Evolutionary conservation across 1,140 invertebrate species (phyloP).

Genomic region (Oscheius sp.): DNA sequence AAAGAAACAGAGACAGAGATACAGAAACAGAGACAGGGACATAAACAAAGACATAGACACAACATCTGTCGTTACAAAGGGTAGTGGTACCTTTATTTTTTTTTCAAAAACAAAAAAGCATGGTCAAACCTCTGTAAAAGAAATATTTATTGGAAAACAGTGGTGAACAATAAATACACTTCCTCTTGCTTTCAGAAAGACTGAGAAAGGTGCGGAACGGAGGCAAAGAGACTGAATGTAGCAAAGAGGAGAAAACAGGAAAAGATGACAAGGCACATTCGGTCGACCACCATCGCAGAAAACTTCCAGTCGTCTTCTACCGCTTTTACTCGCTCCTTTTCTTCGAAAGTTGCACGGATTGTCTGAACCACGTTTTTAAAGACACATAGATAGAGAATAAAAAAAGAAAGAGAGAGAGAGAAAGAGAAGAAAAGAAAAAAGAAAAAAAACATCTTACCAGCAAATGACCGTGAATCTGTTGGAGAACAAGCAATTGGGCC

Average conservation of each 20-base stretch:
- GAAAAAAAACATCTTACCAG: no score
- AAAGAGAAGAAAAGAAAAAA: no score
- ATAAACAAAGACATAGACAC: no score
- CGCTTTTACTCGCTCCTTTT: conserved; percentile 21
- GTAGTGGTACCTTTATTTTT: no score
- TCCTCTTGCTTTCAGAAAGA: conserved; percentile 20
- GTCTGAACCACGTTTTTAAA: no score
- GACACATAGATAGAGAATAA: no score
- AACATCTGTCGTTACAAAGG: no score
- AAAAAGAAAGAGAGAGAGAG: no score
- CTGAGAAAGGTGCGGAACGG: conserved; percentile 27
- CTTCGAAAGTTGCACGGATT: conserved; percentile 29
- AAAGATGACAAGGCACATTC: conserved; percentile 31
- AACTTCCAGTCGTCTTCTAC: conserved; percentile 37
- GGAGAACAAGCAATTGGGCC: no score
- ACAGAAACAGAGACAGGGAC: no score
- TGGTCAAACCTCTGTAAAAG: background rate
- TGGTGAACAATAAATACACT: background rate
- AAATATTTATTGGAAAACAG: background rate
- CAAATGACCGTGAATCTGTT: no score
- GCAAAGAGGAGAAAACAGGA: conserved; percentile 14
- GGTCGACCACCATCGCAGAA: conserved; percentile 37
- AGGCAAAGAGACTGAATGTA: conserved; percentile 25
- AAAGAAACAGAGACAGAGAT: no score
- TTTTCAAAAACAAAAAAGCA: background rate